Conservation (phyloP, 2,888 invertebrate genomes). For the Nebria salina region DNA sequence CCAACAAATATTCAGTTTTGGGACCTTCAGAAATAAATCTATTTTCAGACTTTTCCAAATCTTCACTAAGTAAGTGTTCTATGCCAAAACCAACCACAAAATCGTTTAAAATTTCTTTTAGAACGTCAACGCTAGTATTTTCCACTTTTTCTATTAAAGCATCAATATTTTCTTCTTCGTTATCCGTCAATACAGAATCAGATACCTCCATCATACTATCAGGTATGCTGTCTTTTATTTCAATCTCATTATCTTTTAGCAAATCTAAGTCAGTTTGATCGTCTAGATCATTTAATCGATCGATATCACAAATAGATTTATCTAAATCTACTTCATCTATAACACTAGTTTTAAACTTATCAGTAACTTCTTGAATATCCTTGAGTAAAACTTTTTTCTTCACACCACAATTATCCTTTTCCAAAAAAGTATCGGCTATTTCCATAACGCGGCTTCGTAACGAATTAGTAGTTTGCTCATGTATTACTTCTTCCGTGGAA, state of each 20-base stretch:
- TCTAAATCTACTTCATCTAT: background rate
- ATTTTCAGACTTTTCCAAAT: background rate
- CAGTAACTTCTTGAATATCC: background rate
- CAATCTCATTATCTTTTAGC: conserved; percentile 48
- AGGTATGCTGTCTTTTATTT: conserved; percentile 28
- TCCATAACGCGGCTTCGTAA: background rate
- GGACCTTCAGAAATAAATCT: conserved; percentile 32
- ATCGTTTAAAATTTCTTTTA: too few species aligned
- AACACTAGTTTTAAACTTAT: background rate
- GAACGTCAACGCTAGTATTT: too few species aligned
- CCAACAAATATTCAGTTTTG: conserved; percentile 67
- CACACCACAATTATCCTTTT: background rate
- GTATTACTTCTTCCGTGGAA: background rate
- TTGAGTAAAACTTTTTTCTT: background rate
- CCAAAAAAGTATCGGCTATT: background rate
- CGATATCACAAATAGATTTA: background rate
- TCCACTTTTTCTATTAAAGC: too few species aligned
- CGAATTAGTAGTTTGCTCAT: background rate
- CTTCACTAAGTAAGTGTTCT: background rate
- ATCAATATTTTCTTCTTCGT: too few species aligned
- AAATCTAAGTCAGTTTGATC: too few species aligned
- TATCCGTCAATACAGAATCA: conserved; percentile 34
- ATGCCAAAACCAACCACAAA: background rate
- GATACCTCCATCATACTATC: conserved; percentile 51
- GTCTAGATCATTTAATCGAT: conserved; percentile 44